Evolutionary conservation across 2,888 invertebrate species (phyloP), one percentile per base, ranked within the genome.

Genomic region (Tipula lateralis): DNA sequence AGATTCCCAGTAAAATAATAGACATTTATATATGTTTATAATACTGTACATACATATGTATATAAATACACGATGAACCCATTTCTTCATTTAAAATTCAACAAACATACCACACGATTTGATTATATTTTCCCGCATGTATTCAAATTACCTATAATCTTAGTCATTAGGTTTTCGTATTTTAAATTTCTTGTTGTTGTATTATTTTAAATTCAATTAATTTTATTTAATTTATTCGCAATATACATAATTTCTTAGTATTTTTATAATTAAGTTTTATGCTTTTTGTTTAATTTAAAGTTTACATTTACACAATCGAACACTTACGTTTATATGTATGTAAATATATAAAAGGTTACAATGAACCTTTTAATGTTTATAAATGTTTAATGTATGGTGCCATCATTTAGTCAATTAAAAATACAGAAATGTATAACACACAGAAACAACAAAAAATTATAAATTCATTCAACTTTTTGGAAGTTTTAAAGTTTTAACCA

Each of bases 81-180:
- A 66, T 66, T 66, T 24, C 66, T 66, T 66, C 66, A 66, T 66
- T 66, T 66, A 66, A 66, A 66, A 66, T 66, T 66, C 66, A 66
- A 24, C 66, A 66, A 66, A 24, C 66, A 66, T 24, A 66, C 66
- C 66, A 66, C 66, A 66, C 66, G 66, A 66, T 66, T 66, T 66
- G 66, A 66, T 66, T 66, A 66, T 66, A 66, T 66, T 66, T 66
- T 66, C 66, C 66, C 66, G 66, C 66, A 66, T 66, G 24, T 66
- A 66, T 66, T 66, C 24, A 66, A 66, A 66, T 66, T 66, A 66
- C 66, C n/a, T 66, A 66, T 66, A 66, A 66, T 66, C 66, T 24
- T 66, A 24, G 66, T 66, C 66, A 66, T 66, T 66, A 66, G 66
- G 66, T 66, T 66, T 66, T 24, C 9, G 7, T 24, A 66, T 66